Evolutionary conservation across 2,888 invertebrate genomes (phyloP).

Genomic region (Galeopsomyia nigrocyanea): DNA sequence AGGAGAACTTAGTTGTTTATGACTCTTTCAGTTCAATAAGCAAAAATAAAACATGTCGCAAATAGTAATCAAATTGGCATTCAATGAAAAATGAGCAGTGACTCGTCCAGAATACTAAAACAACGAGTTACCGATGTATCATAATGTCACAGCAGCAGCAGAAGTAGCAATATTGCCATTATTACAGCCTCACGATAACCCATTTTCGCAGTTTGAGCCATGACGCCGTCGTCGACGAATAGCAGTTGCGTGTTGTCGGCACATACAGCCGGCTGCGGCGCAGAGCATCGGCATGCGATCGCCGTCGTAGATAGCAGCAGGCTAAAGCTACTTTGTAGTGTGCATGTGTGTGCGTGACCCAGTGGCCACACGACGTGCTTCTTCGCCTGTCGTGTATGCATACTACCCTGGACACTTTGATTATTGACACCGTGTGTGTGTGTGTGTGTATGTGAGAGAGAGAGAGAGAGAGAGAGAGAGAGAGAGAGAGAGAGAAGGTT

Average conservation of each 20-base stretch:
- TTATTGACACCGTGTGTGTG: conserved; percentile 27
- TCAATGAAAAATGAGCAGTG: background rate
- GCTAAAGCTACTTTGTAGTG: background rate
- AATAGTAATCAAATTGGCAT: no score
- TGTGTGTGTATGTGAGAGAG: background rate
- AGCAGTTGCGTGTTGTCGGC: conserved; percentile 19
- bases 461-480: background rate
- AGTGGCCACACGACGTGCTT: conserved; percentile 12
- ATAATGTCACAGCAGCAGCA: no score
- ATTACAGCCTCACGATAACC: background rate
- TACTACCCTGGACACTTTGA: conserved; percentile 30
- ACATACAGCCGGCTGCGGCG: conserved; percentile 3
- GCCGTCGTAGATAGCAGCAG: conserved; percentile 10
- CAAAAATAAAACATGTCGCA: no score
- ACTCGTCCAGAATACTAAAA: background rate
- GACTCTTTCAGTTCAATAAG: no score
- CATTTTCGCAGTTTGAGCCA: background rate
- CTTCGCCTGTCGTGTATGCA: background rate
- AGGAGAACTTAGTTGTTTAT: no score
- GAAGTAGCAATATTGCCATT: no score
- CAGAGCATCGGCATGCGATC: conserved; percentile 19
- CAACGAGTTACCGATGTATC: background rate
- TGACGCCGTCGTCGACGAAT: conserved; percentile 7
- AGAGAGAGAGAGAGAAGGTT: background rate
- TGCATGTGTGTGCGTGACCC: conserved; percentile 8